Percentiles rank a stretch among this genome's conserved stretches.
phyloP scores from a whole-genome alignment of 2,888 invertebrate species.

The Xanthorhoe designata region DNA sequence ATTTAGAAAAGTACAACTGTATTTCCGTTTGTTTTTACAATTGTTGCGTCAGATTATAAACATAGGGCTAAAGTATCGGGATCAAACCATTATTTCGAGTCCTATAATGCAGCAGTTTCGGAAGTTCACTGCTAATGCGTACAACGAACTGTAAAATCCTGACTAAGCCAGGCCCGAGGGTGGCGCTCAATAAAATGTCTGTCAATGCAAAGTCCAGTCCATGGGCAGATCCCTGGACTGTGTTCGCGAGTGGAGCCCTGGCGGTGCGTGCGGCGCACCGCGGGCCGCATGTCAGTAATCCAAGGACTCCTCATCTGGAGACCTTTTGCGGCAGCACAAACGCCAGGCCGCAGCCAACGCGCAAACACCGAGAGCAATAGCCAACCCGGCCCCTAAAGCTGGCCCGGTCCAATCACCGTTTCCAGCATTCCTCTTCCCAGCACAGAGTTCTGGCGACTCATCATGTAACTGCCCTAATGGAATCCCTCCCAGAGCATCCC shows the following conservation, averaged over 20 bases:
- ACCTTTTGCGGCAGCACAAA: constrained; percentile 86
- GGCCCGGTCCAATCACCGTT: constrained; percentile 87
- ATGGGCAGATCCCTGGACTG: constrained; percentile 75
- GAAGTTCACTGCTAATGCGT: neutral
- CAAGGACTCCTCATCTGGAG: constrained; percentile 86
- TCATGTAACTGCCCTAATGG: constrained; percentile 87
- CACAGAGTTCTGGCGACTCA: constrained; percentile 91
- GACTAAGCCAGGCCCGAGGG: constrained; percentile 27
- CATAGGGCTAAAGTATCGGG: too few relatives aligned
- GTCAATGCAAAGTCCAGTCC: constrained; percentile 85
- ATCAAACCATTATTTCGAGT: too few relatives aligned
- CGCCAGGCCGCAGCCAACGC: constrained; percentile 87
- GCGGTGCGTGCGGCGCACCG: constrained; percentile 80
- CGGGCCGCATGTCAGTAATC: constrained; percentile 87
- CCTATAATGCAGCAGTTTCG: too few relatives aligned
- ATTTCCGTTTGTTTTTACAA: too few relatives aligned
- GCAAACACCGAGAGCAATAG: constrained; percentile 83
- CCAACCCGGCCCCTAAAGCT: constrained; percentile 86
- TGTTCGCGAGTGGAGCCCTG: constrained; percentile 74
- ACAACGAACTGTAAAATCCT: neutral
- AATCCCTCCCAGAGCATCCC: constrained; percentile 74
- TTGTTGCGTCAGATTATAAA: too few relatives aligned
- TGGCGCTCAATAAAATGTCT: constrained; percentile 78
- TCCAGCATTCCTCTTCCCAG: constrained; percentile 77
- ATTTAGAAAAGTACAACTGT: neutral